These are phyloP conservation scores for Syrista parreyssii DNA, from an alignment of 2,888 invertebrate species.

Conservation along the genomic window DNA sequence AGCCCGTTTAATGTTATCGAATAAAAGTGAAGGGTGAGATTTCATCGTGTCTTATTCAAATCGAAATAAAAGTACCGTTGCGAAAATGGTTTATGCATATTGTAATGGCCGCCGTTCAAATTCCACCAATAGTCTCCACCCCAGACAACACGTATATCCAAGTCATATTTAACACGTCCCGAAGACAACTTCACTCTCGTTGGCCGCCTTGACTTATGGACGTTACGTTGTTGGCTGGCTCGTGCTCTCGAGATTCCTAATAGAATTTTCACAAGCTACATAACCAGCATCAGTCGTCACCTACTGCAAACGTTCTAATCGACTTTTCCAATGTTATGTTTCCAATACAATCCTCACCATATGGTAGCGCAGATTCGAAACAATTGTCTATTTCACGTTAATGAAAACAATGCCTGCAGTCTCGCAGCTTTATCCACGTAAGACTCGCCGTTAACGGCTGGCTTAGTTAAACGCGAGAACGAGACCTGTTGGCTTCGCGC, in stretches of 20 bases:
- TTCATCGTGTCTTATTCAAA: constrained; percentile 15
- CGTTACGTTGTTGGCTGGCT: too few species aligned
- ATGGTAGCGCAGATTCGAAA: background rate
- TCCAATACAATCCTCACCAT: background rate
- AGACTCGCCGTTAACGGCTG: background rate
- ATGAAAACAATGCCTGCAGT: background rate
- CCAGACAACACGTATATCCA: too few species aligned
- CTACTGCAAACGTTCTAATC: background rate
- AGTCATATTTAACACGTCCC: too few species aligned
- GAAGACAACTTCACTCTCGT: too few species aligned
- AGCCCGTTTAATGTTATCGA: background rate
- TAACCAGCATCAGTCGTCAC: background rate
- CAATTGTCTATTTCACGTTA: background rate
- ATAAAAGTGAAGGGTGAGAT: background rate
- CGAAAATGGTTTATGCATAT: background rate
- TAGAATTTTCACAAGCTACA: background rate
- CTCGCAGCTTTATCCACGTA: background rate
- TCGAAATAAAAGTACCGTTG: background rate
- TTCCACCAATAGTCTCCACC: too few species aligned
- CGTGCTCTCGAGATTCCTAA: background rate
- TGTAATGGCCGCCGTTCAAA: background rate
- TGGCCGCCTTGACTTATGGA: too few species aligned
- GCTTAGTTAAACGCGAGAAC: background rate
- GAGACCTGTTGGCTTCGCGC: constrained; percentile 6
- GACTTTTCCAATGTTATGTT: background rate